Conservation (phyloP, 2,888 invertebrate genomes). For the Scrobipalpa atriplicella region DNA sequence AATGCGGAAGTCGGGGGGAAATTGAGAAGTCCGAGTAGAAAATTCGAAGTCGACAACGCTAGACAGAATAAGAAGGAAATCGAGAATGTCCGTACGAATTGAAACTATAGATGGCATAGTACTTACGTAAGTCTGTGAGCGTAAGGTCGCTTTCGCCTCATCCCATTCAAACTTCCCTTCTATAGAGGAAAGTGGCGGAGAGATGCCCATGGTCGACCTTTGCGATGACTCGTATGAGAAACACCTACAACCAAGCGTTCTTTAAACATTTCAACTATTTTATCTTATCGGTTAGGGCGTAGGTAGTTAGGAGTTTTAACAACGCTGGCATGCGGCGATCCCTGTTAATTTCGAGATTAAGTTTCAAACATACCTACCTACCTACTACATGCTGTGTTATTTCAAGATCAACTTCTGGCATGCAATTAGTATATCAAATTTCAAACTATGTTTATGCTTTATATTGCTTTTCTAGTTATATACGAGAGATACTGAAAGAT, state of each 20-base stretch:
- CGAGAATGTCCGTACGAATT: constrained; percentile 16
- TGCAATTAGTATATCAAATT: background rate
- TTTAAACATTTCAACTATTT: background rate
- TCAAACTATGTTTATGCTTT: background rate
- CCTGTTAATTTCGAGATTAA: background rate
- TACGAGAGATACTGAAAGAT: too few species aligned
- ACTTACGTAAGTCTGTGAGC: constrained; percentile 73
- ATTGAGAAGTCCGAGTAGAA: too few species aligned
- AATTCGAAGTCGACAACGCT: too few species aligned
- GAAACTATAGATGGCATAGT: background rate
- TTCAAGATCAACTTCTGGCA: background rate
- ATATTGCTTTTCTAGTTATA: background rate
- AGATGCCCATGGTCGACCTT: constrained; percentile 77
- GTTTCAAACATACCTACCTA: background rate
- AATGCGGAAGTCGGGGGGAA: background rate
- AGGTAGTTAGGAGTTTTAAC: background rate
- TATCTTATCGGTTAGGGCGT: constrained; percentile 1
- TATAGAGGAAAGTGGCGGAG: constrained; percentile 71
- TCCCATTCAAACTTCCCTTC: constrained; percentile 82
- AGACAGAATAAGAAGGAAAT: background rate
- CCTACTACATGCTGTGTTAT: background rate
- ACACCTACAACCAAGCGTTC: constrained; percentile 78
- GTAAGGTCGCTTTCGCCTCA: constrained; percentile 55
- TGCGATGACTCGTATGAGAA: constrained; percentile 88
- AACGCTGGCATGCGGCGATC: background rate